Base-by-base conservation (phyloP, 2,797 vertebrate genomes). In the Halcyon smyrnensis region DNA sequence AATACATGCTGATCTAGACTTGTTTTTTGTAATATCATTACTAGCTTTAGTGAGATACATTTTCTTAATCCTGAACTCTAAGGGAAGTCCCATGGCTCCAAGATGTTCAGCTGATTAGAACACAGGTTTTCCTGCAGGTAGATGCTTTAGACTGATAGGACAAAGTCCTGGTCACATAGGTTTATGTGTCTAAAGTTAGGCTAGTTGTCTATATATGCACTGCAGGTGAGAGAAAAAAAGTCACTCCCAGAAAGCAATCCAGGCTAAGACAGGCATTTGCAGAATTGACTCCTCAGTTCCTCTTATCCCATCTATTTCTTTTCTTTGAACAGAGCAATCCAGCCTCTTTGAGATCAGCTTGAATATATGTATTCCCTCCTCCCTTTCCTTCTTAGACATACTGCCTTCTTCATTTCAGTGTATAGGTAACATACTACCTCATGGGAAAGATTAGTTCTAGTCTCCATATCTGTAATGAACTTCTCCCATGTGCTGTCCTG, bases 1-100 rank as follows among this genome's bases (percentile, higher is more conserved):
- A 30, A 24, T 14, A 27, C 9, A 11, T 0, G 0, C 2, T 78
- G 37, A 3, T 59, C 50, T 63, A 23, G 46, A 23, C 5, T 4
- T 11, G 17, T 1, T 6, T 82, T 93, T 64, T 51, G 17, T 60
- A 32, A 19, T 11, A 57, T 9, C 9, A 24, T 37, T 68, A 8
- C 39, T 23, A 34, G 23, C 1, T 87, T 75, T 14, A 36, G 10
- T 41, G 28, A 77, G 20, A 45, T 7, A 8, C 1, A 6, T 32
- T 67, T 43, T 45, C 37, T 64, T 80, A 64, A 20, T 17, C 63
- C 20, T 39, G 23, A 32, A 34, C 15, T 50, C 1, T 45, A 25
- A 43, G 10, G 19, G 30, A 71, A 68, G 8, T 30, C 15, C n/a
- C 14, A 14, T 16, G 11, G 19, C 24, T 82, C 48, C 39, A 16